phyloP scores from a whole-genome alignment of 2,797 vertebrate species.

The Gymnoscopelus braueri region DNA sequence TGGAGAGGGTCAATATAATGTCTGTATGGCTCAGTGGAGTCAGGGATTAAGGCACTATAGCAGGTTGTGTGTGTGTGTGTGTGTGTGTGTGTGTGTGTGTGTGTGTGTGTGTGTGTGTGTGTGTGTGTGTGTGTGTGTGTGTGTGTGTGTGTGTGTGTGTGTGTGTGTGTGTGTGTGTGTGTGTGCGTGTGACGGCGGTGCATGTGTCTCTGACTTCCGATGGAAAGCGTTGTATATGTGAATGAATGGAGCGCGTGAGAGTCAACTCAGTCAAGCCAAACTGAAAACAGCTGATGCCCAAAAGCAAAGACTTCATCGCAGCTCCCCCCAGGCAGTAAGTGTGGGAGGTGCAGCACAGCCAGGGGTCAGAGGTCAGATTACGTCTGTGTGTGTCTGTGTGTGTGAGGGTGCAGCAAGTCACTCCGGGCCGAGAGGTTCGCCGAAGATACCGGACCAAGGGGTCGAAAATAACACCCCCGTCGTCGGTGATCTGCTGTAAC shows the following conservation, averaged over 20 bases:
- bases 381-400: slow-evolving; percentile 1
- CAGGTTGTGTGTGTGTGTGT: not conserved
- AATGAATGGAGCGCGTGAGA: not conserved
- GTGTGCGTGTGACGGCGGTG: not conserved
- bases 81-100: too few species aligned
- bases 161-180: not conserved
- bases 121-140: too few species aligned
- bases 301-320: slow-evolving; percentile 5
- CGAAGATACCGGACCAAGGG: too few species aligned
- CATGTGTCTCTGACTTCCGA: not conserved
- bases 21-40: slow-evolving; percentile 27
- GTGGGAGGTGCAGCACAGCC: not conserved
- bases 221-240: not conserved
- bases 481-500: slow-evolving; percentile 26
- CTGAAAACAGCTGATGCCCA: slow-evolving; percentile 3
- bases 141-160: too few species aligned
- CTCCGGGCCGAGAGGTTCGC: slow-evolving; percentile 3
- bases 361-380: not conserved
- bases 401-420: slow-evolving; percentile 14
- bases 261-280: slow-evolving; percentile 3
- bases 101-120: too few species aligned
- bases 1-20: slow-evolving; percentile 37
- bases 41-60: slow-evolving; percentile 32
- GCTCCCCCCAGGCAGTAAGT: not conserved
- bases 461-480: not conserved